phyloP scores from a whole-genome alignment of 2,888 invertebrate genomes.

The Trachelus tabidus region DNA sequence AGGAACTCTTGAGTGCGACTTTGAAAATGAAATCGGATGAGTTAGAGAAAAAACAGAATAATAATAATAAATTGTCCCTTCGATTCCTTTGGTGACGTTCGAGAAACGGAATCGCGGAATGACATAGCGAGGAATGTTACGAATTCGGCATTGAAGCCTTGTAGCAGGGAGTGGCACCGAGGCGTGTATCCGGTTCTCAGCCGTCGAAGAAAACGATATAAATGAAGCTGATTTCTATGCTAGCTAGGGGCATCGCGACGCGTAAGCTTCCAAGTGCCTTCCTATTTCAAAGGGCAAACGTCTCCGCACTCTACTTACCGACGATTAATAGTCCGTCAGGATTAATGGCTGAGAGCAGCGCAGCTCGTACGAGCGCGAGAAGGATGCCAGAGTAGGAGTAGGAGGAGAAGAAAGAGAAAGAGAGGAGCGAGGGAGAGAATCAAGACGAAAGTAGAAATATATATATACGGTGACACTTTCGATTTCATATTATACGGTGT shows the following conservation, averaged over 20 bases:
- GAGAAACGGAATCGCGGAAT: background rate
- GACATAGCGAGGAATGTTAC: background rate
- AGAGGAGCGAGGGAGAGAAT: background rate
- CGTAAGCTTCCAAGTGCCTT: conserved; percentile 4
- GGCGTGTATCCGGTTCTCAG: background rate
- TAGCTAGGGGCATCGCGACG: background rate
- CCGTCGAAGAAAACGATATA: conserved; percentile 10
- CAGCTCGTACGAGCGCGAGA: background rate
- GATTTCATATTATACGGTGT: background rate
- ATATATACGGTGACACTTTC: background rate
- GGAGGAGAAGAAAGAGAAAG: background rate
- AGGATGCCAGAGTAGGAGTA: background rate
- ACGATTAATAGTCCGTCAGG: conserved; percentile 51
- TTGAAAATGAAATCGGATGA: background rate
- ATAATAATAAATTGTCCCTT: background rate
- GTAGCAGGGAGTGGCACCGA: background rate
- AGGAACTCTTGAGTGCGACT: too few species aligned
- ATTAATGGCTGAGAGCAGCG: conserved; percentile 37
- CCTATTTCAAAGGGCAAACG: conserved; percentile 3
- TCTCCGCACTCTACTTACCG: conserved; percentile 36
- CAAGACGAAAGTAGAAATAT: background rate
- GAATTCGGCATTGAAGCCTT: background rate
- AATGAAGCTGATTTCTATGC: conserved; percentile 22
- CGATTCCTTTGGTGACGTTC: background rate
- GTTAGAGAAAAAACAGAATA: rapidly evolving